Conservation (phyloP, 2,888 invertebrate genomes). For the Drosophila paranaensis region DNA sequence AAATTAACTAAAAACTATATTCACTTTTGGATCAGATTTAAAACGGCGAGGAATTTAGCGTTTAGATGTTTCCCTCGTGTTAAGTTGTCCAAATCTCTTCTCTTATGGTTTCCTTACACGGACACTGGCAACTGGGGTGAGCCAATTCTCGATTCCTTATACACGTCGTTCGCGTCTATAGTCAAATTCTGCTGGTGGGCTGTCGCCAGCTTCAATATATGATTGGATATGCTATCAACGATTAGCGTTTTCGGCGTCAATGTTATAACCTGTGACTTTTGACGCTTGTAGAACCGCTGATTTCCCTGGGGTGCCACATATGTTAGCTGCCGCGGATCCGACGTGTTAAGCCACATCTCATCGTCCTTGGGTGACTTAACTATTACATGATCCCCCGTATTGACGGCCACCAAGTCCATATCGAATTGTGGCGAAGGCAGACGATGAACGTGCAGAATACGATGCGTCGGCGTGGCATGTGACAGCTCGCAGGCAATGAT, state of each 20-base stretch:
- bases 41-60: constrained; percentile 31
- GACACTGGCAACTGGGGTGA: constrained; percentile 9
- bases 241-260: constrained; percentile 69
- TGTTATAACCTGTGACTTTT: constrained; percentile 79
- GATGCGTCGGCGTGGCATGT: constrained; percentile 79
- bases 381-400: constrained; percentile 81
- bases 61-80: neutral
- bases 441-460: constrained; percentile 72
- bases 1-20: constrained; percentile 32
- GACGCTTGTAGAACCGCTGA: constrained; percentile 78
- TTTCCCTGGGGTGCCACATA: constrained; percentile 62
- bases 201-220: constrained; percentile 78
- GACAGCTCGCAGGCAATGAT: constrained; percentile 82
- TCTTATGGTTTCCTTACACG: constrained; percentile 17
- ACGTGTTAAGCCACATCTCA: constrained; percentile 81
- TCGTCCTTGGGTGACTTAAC: constrained; percentile 69
- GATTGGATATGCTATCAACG: constrained; percentile 81
- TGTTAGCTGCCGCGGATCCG: constrained; percentile 78
- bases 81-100: neutral
- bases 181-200: constrained; percentile 41
- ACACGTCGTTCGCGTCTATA: neutral
- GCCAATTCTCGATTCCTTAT: neutral
- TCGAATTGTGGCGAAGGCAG: constrained; percentile 78
- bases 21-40: constrained; percentile 12
- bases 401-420: constrained; percentile 66